Evolutionary conservation across 2,797 vertebrate species (phyloP).

Genomic region (Mormyrops boulengeri): DNA sequence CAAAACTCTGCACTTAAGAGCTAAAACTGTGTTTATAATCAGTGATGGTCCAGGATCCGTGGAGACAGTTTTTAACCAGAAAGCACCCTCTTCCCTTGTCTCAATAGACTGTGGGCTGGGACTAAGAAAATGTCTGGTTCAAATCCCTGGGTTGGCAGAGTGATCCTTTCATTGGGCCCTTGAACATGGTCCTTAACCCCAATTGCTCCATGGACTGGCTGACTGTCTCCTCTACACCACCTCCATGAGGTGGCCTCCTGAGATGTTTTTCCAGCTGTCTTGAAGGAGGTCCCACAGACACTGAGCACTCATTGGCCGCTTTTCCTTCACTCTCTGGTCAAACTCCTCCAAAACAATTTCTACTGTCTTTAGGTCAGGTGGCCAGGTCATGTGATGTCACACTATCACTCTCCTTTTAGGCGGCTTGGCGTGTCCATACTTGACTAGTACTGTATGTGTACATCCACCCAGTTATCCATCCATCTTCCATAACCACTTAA

Average conservation of each 20-base stretch:
- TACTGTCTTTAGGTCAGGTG: not conserved
- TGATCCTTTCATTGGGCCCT: not conserved
- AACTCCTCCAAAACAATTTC: not conserved
- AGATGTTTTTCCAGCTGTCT: not conserved
- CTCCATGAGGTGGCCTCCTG: not conserved
- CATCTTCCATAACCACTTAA: not conserved
- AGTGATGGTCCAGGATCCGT: slow-evolving; percentile 21
- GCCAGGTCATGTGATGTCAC: not conserved
- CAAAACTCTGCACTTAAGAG: not conserved
- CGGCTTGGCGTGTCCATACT: not conserved
- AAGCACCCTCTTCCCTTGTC: not conserved
- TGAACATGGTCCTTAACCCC: not conserved
- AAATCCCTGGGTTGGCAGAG: not conserved
- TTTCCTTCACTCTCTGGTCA: not conserved
- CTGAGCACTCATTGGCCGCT: not conserved
- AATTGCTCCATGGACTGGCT: not conserved
- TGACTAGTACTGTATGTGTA: not conserved
- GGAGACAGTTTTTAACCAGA: slow-evolving; percentile 9
- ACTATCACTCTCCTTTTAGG: not conserved
- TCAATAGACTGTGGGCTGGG: not conserved
- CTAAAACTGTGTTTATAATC: slow-evolving; percentile 30
- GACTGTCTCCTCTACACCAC: not conserved
- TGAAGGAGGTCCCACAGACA: not conserved
- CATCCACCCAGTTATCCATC: not conserved
- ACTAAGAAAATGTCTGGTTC: not conserved